Conservation (phyloP, 2,113 vertebrate genomes). For the Sylvia atricapilla region DNA sequence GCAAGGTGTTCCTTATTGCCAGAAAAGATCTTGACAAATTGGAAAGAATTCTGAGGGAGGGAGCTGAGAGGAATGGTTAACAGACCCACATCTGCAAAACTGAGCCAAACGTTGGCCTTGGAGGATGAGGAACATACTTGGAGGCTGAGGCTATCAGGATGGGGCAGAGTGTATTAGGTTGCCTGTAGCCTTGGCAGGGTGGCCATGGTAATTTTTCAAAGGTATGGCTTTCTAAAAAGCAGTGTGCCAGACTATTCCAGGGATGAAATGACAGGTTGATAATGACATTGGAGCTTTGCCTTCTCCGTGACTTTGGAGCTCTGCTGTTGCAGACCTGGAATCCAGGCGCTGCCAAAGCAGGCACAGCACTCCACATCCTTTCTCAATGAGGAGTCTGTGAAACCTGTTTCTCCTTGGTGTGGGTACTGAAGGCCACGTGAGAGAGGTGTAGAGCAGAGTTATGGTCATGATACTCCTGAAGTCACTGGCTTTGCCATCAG, state of each 20-base stretch:
- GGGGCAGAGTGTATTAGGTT: slow-evolving; percentile 5
- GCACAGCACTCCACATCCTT: background rate
- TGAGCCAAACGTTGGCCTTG: background rate
- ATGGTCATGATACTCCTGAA: background rate
- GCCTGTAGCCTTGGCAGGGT: background rate
- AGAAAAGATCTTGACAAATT: slow-evolving; percentile 35
- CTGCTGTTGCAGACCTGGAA: background rate
- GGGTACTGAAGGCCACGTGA: background rate
- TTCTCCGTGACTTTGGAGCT: background rate
- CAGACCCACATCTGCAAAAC: slow-evolving; percentile 34
- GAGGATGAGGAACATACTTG: background rate
- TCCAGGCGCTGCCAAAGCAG: background rate
- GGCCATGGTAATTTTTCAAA: background rate
- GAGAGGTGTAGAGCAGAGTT: background rate
- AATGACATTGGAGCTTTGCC: background rate
- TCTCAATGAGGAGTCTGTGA: background rate
- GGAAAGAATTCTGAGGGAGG: slow-evolving; percentile 13
- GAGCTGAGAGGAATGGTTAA: background rate
- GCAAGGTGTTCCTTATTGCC: background rate
- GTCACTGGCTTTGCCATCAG: background rate
- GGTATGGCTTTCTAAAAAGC: background rate
- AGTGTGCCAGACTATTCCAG: background rate
- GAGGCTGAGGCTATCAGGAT: slow-evolving; percentile 15
- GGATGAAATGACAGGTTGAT: slow-evolving; percentile 5
- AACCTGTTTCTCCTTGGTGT: background rate